Conservation (phyloP, 1,140 invertebrate species). For the Leguminivora glycinivorella region DNA sequence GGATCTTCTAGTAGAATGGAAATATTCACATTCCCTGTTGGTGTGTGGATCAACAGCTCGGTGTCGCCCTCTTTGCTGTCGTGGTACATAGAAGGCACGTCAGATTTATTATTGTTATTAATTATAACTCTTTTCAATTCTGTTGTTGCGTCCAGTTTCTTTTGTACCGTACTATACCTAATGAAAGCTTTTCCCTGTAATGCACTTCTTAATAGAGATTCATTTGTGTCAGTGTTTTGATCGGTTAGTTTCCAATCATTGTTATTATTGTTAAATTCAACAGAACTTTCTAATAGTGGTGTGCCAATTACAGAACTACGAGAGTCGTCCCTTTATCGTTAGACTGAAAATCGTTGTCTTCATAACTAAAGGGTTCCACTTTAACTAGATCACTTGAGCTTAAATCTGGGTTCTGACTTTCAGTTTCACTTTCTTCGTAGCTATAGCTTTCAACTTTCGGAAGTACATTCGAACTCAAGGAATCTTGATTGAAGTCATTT, state of each 20-base stretch:
- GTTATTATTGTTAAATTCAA: conserved; percentile 85
- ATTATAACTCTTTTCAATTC: conserved; percentile 70
- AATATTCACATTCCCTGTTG: conserved; percentile 73
- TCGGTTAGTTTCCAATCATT: conserved; percentile 89
- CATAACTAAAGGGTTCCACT: conserved; percentile 83
- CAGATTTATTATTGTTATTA: conserved; percentile 75
- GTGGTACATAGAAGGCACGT: conserved; percentile 75
- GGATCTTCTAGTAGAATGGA: conserved; percentile 74
- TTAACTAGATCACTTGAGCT: conserved; percentile 81
- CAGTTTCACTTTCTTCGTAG: conserved; percentile 81
- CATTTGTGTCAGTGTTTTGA: conserved; percentile 83
- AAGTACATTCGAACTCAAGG: conserved; percentile 62
- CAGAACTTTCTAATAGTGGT: conserved; percentile 77
- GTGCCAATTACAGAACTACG: conserved; percentile 73
- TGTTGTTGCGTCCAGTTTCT: conserved; percentile 63
- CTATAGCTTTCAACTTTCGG: conserved; percentile 81
- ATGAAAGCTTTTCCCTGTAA: conserved; percentile 86
- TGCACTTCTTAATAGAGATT: conserved; percentile 88
- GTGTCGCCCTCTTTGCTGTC: conserved; percentile 65
- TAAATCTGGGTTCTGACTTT: conserved; percentile 82
- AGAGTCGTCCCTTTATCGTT: conserved; percentile 83
- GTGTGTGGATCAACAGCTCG: conserved; percentile 70
- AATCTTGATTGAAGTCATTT: conserved; percentile 76
- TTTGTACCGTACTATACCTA: conserved; percentile 79
- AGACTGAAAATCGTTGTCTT: conserved; percentile 83